Evolutionary conservation across 2,888 invertebrate species (phyloP).

Genomic region (Hirtodrosophila duncani): DNA sequence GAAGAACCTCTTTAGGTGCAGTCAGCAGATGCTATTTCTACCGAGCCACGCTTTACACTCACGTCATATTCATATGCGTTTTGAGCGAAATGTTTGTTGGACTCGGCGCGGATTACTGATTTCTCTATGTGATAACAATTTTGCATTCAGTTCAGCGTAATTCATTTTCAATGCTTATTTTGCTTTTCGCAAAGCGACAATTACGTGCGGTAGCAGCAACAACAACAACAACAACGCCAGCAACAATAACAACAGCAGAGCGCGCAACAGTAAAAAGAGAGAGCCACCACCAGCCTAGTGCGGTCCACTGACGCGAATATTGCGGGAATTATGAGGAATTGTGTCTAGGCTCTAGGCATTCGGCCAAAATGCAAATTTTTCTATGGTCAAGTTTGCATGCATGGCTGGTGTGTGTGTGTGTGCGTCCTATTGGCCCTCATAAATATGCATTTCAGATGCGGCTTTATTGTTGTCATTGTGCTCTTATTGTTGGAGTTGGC

Average conservation of each 20-base stretch:
- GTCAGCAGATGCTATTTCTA: no score
- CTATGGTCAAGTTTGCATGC: conserved; percentile 6
- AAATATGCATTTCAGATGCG: conserved; percentile 62
- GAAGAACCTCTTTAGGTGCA: no score
- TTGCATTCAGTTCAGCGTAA: conserved; percentile 56
- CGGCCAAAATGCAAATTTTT: conserved; percentile 61
- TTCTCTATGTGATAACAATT: conserved; percentile 61
- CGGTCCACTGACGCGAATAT: conserved; percentile 32
- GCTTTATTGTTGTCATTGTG: conserved; percentile 39
- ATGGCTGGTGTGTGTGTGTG: conserved; percentile 24
- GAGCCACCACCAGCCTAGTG: conserved; percentile 11
- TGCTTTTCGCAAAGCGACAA: conserved; percentile 30
- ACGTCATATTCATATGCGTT: conserved; percentile 1
- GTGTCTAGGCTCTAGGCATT: conserved; percentile 59
- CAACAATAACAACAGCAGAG: conserved; percentile 10
- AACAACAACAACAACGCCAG: conserved; percentile 29
- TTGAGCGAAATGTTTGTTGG: background rate
- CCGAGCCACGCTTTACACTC: no score
- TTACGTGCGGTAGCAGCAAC: conserved; percentile 49
- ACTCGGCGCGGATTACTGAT: conserved; percentile 51
- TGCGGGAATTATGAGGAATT: conserved; percentile 66
- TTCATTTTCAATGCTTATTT: conserved; percentile 64
- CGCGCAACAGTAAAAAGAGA: conserved; percentile 16
- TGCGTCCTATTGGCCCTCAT: conserved; percentile 39
- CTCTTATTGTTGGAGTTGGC: conserved; percentile 10